Conservation (phyloP, 2,888 invertebrate species). For the Chromoteleia sp. region DNA sequence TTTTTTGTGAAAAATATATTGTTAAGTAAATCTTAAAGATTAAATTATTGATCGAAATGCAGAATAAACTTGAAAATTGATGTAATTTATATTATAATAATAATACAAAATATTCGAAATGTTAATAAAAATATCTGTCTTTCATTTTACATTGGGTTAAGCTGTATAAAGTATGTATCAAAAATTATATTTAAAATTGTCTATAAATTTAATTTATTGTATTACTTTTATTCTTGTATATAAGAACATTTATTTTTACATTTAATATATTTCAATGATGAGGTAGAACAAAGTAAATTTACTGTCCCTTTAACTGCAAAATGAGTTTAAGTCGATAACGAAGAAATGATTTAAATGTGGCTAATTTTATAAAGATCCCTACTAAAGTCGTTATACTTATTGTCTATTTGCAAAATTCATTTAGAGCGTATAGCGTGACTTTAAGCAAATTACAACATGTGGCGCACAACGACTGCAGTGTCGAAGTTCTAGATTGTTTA, state of each 20-base stretch:
- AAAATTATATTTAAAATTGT: too few relatives aligned
- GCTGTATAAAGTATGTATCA: too few relatives aligned
- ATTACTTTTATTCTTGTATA: too few relatives aligned
- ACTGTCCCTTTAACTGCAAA: background rate
- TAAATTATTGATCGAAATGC: constrained; percentile 36
- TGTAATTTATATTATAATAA: constrained; percentile 17
- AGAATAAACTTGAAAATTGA: constrained; percentile 7
- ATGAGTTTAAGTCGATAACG: constrained; percentile 2
- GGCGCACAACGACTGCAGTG: constrained; percentile 48
- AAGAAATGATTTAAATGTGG: constrained; percentile 14
- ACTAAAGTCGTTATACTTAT: constrained; percentile 48
- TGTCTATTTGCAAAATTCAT: constrained; percentile 57
- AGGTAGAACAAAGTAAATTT: background rate
- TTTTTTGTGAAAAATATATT: background rate
- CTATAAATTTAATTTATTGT: too few relatives aligned
- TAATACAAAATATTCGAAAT: too few relatives aligned
- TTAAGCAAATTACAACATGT: constrained; percentile 42
- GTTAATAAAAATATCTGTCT: too few relatives aligned
- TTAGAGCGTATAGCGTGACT: constrained; percentile 61
- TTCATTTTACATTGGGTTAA: too few relatives aligned
- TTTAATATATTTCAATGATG: background rate
- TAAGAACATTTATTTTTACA: background rate
- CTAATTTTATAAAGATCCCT: constrained; percentile 31
- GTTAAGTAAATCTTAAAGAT: background rate
- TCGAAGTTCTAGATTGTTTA: constrained; percentile 47